Percentiles rank a stretch among this genome's conserved stretches.
phyloP scores from a whole-genome alignment of 2,888 invertebrate genomes.

The Drosophila limbata region DNA sequence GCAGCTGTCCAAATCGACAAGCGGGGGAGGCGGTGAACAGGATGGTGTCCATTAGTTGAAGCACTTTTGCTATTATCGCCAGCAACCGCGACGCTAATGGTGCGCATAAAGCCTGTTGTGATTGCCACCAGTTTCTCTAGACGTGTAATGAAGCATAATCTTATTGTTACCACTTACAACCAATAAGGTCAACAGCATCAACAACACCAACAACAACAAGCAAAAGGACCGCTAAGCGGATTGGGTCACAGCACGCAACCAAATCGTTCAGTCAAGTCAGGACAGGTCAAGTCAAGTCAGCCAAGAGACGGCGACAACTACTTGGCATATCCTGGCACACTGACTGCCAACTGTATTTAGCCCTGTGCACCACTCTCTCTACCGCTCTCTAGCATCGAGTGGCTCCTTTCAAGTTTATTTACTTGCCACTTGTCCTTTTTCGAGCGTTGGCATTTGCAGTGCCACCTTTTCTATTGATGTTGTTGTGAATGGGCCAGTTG shows the following conservation, averaged over 20 bases:
- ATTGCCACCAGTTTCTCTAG: slow-evolving; percentile 58
- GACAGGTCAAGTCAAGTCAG: slow-evolving; percentile 19
- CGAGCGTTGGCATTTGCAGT: slow-evolving; percentile 40
- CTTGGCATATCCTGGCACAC: slow-evolving; percentile 74
- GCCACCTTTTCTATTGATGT: slow-evolving; percentile 38
- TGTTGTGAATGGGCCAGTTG: slow-evolving; percentile 52
- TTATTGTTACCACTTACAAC: slow-evolving; percentile 78
- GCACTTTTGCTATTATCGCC: slow-evolving; percentile 74
- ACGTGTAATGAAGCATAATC: slow-evolving; percentile 81
- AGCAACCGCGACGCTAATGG: slow-evolving; percentile 75
- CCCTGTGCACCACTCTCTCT: background rate
- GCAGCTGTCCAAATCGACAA: slow-evolving; percentile 28
- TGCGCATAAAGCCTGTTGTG: slow-evolving; percentile 76
- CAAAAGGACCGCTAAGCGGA: slow-evolving; percentile 65
- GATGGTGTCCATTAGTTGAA: slow-evolving; percentile 71
- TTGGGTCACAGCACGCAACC: slow-evolving; percentile 68
- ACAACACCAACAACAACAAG: slow-evolving; percentile 8
- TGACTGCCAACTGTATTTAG: slow-evolving; percentile 35
- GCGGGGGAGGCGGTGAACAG: slow-evolving; percentile 4
- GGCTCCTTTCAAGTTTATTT: slow-evolving; percentile 76
- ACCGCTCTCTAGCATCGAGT: slow-evolving; percentile 50
- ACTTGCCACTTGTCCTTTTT: slow-evolving; percentile 76
- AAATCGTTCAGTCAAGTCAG: slow-evolving; percentile 15
- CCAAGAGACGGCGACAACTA: slow-evolving; percentile 67
- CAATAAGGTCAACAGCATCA: slow-evolving; percentile 70